Evolutionary conservation across 2,113 vertebrate species (phyloP).

Genomic region (Pleuronectes platessa): DNA sequence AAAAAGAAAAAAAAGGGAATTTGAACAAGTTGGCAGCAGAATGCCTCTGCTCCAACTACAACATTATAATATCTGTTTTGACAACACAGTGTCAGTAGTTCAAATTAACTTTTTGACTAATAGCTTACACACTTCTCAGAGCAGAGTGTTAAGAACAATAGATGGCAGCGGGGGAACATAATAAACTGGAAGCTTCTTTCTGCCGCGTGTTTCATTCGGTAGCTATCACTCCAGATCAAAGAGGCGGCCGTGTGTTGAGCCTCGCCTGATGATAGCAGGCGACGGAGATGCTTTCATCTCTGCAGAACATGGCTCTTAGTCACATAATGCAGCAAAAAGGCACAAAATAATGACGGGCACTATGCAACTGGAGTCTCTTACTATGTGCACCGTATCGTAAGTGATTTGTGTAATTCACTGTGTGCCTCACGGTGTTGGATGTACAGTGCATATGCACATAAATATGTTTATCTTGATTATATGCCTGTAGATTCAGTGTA

Average conservation of each 20-base stretch:
- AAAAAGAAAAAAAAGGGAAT: not conserved
- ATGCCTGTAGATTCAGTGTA: too few species aligned
- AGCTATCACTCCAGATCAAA: constrained; percentile 72
- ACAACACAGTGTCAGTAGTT: constrained; percentile 25
- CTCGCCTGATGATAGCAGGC: constrained; percentile 62
- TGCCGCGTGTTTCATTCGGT: constrained; percentile 42
- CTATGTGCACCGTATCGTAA: not conserved
- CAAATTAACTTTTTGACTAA: constrained; percentile 43
- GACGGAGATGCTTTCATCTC: constrained; percentile 75
- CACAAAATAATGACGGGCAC: constrained; percentile 60
- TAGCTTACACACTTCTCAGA: constrained; percentile 12
- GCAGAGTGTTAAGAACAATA: constrained; percentile 22
- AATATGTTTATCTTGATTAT: constrained; percentile 14
- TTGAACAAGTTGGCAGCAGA: not conserved
- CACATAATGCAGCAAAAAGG: constrained; percentile 64
- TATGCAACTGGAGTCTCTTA: constrained; percentile 31
- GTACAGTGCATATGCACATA: not conserved
- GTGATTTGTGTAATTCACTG: not conserved
- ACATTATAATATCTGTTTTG: constrained; percentile 18
- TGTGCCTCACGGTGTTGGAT: not conserved
- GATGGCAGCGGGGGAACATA: constrained; percentile 17
- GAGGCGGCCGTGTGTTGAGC: constrained; percentile 47
- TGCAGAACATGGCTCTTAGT: constrained; percentile 64
- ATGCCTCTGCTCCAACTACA: constrained; percentile 4
- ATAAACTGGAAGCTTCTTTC: constrained; percentile 36